These are phyloP conservation scores for Grammatotria lemairii DNA, from an alignment of 2,113 vertebrate genomes.

Conservation along the genomic window DNA sequence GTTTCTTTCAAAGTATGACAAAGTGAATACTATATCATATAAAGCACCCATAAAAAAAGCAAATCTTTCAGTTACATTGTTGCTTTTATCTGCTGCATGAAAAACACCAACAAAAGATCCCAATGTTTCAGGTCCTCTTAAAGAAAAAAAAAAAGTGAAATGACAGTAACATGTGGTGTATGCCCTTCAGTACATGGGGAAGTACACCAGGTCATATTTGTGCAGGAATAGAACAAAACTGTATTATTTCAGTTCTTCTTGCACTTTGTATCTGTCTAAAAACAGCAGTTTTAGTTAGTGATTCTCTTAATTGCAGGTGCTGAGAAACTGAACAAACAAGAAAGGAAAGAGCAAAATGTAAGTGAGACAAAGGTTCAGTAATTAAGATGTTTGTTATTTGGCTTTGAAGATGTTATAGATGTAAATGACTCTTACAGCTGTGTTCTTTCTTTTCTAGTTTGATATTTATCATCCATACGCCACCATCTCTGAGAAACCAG, in stretches of 20 bases:
- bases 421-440: neutral
- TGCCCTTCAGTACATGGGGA: neutral
- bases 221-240: fast-evolving
- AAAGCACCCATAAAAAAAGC: neutral
- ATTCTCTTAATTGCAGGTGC: neutral
- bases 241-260: neutral
- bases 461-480: slow-evolving; percentile 8
- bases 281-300: fast-evolving
- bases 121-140: neutral
- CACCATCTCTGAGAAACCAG: neutral
- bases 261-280: neutral
- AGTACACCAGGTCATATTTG: neutral
- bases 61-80: neutral
- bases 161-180: neutral
- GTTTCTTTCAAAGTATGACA: fast-evolving
- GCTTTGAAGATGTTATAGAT: neutral
- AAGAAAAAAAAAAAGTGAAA: neutral
- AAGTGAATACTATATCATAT: neutral
- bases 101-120: neutral
- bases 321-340: fast-evolving
- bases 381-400: neutral
- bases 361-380: neutral
- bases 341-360: neutral
- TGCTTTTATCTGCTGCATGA: fast-evolving
- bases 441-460: neutral